Percentiles rank a stretch among this genome's conserved stretches.
These are phyloP conservation scores for Dermolepida albohirtum DNA, from an alignment of 2,888 invertebrate genomes.

Conservation along the genomic window DNA sequence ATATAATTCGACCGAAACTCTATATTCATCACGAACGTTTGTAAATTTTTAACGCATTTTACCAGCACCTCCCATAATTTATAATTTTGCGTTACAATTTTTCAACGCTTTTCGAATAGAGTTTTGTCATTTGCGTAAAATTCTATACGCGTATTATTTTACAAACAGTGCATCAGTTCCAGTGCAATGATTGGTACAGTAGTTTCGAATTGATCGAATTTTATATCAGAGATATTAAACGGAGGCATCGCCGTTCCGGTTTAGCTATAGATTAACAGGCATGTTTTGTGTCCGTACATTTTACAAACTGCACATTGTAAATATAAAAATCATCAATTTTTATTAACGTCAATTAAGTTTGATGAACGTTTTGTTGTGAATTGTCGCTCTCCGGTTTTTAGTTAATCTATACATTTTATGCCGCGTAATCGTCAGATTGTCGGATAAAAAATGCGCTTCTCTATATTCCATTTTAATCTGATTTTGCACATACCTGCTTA, in stretches of 20 bases:
- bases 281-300: slow-evolving; percentile 1
- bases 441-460: slow-evolving; percentile 12
- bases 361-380: slow-evolving; percentile 37
- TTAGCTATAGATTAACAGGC: not conserved
- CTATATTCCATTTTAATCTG: slow-evolving; percentile 33
- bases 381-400: slow-evolving; percentile 33
- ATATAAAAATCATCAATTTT: slow-evolving; percentile 41
- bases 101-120: too few relatives aligned
- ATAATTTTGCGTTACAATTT: too few relatives aligned
- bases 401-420: slow-evolving; percentile 33
- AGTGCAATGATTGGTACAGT: slow-evolving; percentile 1
- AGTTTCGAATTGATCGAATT: slow-evolving; percentile 16
- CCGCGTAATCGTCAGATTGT: slow-evolving; percentile 7
- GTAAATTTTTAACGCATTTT: too few relatives aligned
- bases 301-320: slow-evolving; percentile 8
- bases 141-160: not conserved
- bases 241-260: not conserved
- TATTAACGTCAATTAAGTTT: slow-evolving; percentile 41
- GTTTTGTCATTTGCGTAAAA: not conserved
- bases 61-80: too few relatives aligned
- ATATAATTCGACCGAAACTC: too few relatives aligned
- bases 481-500: slow-evolving; percentile 19
- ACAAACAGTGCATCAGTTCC: not conserved
- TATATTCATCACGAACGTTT: too few relatives aligned
- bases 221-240: not conserved